phyloP scores from a whole-genome alignment of 1,140 invertebrate species.

The Phthorimaea operculella region DNA sequence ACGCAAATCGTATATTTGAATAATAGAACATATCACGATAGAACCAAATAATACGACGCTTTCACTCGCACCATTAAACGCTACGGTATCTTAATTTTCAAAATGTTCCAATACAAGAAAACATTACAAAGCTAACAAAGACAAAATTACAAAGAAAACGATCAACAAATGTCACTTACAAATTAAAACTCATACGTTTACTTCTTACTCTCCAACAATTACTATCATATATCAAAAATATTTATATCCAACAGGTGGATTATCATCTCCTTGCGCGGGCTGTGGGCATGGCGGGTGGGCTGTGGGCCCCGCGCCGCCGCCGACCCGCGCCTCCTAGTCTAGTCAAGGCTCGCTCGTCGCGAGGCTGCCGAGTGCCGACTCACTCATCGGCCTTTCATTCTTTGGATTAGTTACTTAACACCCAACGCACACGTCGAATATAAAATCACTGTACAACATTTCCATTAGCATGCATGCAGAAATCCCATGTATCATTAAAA shows the following conservation, averaged over 20 bases:
- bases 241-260: constrained; percentile 32
- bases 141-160: constrained; percentile 64
- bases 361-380: constrained; percentile 18
- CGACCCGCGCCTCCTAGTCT: constrained; percentile 13
- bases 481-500: constrained; percentile 30
- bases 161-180: constrained; percentile 64
- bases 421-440: constrained; percentile 25
- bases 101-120: constrained; percentile 46
- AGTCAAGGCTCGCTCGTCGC: constrained; percentile 25
- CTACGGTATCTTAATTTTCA: constrained; percentile 30
- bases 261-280: constrained; percentile 17
- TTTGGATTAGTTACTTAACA: constrained; percentile 39
- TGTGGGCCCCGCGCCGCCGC: constrained; percentile 7
- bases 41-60: constrained; percentile 31
- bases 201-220: constrained; percentile 51
- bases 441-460: constrained; percentile 27
- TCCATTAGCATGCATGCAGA: constrained; percentile 30
- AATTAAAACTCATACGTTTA: constrained; percentile 58
- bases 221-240: constrained; percentile 55
- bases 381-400: constrained; percentile 25
- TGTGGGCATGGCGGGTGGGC: constrained; percentile 8
- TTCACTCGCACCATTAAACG: constrained; percentile 28
- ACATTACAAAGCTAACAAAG: constrained; percentile 63
- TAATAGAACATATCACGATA: constrained; percentile 38
- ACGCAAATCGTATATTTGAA: constrained; percentile 56